Evolutionary conservation across 1,140 invertebrate species (phyloP), one percentile per base, ranked within the genome.

Genomic region (Venustaconcha ellipsiformis): DNA sequence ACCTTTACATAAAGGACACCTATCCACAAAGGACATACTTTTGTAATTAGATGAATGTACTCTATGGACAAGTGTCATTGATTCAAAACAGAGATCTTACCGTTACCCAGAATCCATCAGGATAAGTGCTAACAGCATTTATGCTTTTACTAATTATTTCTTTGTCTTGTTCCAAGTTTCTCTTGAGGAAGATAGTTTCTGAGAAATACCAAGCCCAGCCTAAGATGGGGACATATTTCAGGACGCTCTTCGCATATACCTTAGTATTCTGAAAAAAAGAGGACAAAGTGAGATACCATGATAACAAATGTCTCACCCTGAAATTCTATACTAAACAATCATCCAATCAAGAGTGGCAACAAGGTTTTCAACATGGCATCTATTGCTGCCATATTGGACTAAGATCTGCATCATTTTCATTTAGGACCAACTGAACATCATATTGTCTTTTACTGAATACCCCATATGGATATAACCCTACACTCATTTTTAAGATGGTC

Each of bases 161-260:
- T 93, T 89, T 95, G 87, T 98, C 97, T 89, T 97, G 95, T 30
- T 96, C 94, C 92, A 94, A 98, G 81, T 94, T 95, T 82, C 97
- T 93, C 88, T 97, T 95, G 56, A 99, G 91, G 90, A 98, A 98
- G 74, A 98, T 94, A 90, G 94, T 95, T 89, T 98, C 97, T 12
- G 94, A 94, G 89, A 97, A 96, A 91, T 95, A 95, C 96, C 96
- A 99, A 76, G 94, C 93, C 96, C 97, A 99, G 67, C 97, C 97
- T 79, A 98, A 93, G 12, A 96, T 94, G n/a, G 97, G 97, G 74
- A 99, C 92, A 86, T 95, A 97, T 80, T 95, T 93, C 81, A 98
- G 94, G 12, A 94, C 94, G 89, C 97, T 96, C 91, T 99, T 99
- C 13, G 95, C 95, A 91, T 96, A 97, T 14, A 96, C 95, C 93